phyloP scores from a whole-genome alignment of 2,797 vertebrate genomes.

The Notolabrus celidotus region DNA sequence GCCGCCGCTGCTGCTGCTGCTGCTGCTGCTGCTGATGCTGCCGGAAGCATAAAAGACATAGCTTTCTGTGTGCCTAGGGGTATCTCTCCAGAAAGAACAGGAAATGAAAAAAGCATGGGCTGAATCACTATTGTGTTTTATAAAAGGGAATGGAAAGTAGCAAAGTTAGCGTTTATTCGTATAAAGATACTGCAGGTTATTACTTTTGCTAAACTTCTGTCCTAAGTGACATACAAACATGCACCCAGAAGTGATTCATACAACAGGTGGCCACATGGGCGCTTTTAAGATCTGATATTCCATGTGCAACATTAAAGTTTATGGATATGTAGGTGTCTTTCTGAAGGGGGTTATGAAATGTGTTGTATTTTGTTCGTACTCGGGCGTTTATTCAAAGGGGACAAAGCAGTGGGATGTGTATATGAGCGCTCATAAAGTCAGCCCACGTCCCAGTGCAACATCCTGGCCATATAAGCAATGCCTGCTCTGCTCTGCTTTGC shows the following conservation, averaged over 20 bases:
- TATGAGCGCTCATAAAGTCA: conserved; percentile 77
- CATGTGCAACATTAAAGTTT: conserved; percentile 54
- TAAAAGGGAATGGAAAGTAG: conserved; percentile 44
- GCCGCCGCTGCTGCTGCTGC: conserved; percentile 4
- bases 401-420: conserved; percentile 66
- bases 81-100: conserved; percentile 43
- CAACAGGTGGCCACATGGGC: conserved; percentile 40
- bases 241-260: conserved; percentile 16
- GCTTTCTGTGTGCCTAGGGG: conserved; percentile 29
- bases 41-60: conserved; percentile 34
- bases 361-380: conserved; percentile 58
- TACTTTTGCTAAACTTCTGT: conserved; percentile 32
- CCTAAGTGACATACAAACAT: conserved; percentile 28
- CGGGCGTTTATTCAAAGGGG: conserved; percentile 70
- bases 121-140: conserved; percentile 47
- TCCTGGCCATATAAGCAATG: conserved; percentile 77
- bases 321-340: conserved; percentile 61
- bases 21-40: conserved; percentile 6
- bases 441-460: conserved; percentile 78
- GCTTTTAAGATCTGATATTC: conserved; percentile 49
- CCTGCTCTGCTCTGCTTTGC: conserved; percentile 71
- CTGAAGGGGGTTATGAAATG: conserved; percentile 42
- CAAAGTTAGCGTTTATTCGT: conserved; percentile 45
- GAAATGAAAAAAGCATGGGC: conserved; percentile 54
- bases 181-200: conserved; percentile 38